Evolutionary conservation across 2,797 vertebrate species (phyloP), one percentile per base, ranked within the genome.

Genomic region (Sebastes taczanowskii): DNA sequence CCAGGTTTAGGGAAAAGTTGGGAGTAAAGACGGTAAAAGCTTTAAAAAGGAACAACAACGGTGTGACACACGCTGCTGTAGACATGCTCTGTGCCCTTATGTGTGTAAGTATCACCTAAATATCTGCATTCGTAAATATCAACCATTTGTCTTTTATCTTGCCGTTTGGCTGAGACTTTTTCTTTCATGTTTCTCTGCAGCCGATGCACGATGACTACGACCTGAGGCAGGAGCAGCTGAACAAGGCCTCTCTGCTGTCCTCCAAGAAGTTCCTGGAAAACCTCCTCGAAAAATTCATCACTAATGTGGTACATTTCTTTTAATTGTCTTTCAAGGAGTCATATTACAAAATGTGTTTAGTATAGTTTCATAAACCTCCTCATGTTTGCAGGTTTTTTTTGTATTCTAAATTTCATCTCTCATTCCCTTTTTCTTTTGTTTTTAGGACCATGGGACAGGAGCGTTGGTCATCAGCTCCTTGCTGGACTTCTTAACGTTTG

Each of bases 61-160:
- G 98, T 10, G 98, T 99, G 42, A 98, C 97, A 22, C 99, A 99
- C 73, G 97, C 99, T 55, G 97, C 99, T 71, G 96, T 99, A 69
- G 99, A 99, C 89, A 99, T 99, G 98, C 97, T 99, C n/a, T 99
- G 99, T 93, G 98, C 99, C 42, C 97, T 99, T 38, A 99, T 99
- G 99, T 99, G 99, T 99, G 99, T 99, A 96, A 98, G 98, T 99
- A 81, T 65, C 73, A 16, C 74, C 25, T 11, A 25, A 65, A 71
- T 69, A 49, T 63, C 22, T 10, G 2, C 20, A 61, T 38, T 16
- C 14, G 2, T 16, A 7, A 14, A 64, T 11, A 29, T 61, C 5
- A 16, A 3, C 5, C 6, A 13, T 66, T 20, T 38, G 4, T 25
- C 7, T 68, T 56, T 42, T 16, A 29, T 42, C 27, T 9, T 53